Evolutionary conservation across 2,113 vertebrate genomes (phyloP).

Genomic region (Indicator indicator): DNA sequence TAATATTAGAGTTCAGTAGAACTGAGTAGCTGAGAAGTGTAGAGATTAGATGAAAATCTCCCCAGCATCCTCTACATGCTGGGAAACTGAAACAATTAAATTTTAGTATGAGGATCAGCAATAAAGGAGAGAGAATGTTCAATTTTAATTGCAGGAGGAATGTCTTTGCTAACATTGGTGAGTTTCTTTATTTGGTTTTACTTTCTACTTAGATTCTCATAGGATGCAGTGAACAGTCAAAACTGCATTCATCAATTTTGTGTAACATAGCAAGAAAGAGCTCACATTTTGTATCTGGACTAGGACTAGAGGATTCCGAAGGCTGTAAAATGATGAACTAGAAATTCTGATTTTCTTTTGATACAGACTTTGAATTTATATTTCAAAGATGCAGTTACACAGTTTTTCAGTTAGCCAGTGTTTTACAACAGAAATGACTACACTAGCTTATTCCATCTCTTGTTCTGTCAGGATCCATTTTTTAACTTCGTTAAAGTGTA

Average conservation of each 20-base stretch:
- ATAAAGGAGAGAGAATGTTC: neutral
- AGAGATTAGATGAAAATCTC: neutral
- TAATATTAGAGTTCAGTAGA: neutral
- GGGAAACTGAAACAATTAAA: neutral
- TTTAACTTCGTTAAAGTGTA: neutral
- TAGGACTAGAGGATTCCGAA: neutral
- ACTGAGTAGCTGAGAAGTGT: neutral
- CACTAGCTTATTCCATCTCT: neutral
- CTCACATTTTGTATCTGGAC: neutral
- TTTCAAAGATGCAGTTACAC: neutral
- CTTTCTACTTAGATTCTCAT: neutral
- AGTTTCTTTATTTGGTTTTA: neutral
- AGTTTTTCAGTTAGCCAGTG: neutral
- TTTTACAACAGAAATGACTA: neutral
- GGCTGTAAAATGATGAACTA: neutral
- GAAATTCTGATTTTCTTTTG: neutral
- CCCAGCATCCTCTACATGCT: neutral
- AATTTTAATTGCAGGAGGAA: neutral
- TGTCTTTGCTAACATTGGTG: neutral
- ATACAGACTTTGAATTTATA: neutral
- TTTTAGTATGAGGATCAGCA: neutral
- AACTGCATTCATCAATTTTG: neutral
- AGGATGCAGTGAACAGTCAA: neutral
- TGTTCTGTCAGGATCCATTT: neutral
- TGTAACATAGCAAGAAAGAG: neutral